These are phyloP conservation scores for Microctenopoma steveboyesi DNA, from an alignment of 2,797 vertebrate species.

Conservation along the genomic window DNA sequence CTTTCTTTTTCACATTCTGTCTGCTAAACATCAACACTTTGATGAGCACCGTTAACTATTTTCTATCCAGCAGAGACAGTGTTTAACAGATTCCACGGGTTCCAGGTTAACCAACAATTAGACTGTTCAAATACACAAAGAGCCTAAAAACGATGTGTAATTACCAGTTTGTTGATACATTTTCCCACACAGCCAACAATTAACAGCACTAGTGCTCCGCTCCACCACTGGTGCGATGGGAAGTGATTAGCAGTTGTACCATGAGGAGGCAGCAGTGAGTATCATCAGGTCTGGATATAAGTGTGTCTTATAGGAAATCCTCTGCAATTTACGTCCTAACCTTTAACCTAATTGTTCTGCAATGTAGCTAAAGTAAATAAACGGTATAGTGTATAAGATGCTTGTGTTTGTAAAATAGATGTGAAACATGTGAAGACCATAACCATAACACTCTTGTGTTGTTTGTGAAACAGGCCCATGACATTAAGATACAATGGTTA, in stretches of 20 bases:
- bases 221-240: neutral
- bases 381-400: neutral
- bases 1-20: neutral
- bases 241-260: slow-evolving; percentile 5
- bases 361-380: neutral
- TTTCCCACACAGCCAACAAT: neutral
- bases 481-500: neutral
- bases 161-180: neutral
- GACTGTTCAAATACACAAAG: neutral
- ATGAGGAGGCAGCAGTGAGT: slow-evolving; percentile 36
- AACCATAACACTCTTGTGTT: too few relatives aligned
- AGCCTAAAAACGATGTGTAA: neutral
- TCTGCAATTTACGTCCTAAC: neutral
- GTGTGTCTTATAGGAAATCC: slow-evolving; percentile 6
- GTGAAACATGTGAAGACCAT: neutral
- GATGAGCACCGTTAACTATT: neutral
- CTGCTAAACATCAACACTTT: neutral
- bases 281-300: neutral
- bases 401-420: neutral
- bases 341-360: neutral
- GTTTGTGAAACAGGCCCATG: too few relatives aligned
- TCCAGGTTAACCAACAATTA: neutral
- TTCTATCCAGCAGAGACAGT: neutral
- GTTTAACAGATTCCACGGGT: neutral
- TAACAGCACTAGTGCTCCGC: neutral